phyloP scores from a whole-genome alignment of 2,113 vertebrate species.

The Nymphicus hollandicus region DNA sequence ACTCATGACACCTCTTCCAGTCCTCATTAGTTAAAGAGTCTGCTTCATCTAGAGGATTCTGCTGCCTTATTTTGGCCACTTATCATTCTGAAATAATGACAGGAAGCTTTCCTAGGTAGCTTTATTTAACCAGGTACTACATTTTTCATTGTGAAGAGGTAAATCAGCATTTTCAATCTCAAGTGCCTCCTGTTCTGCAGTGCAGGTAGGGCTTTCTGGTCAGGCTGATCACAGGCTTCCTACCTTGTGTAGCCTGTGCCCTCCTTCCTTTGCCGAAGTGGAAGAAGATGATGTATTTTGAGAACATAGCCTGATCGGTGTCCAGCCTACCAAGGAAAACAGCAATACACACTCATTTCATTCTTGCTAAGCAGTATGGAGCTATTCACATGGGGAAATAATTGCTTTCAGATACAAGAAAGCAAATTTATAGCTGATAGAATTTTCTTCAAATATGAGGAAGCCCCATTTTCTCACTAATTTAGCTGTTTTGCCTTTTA shows the following conservation, averaged over 20 bases:
- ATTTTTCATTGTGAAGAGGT: not conserved
- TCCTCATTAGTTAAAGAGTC: not conserved
- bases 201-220: not conserved
- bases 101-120: not conserved
- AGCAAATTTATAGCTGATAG: not conserved
- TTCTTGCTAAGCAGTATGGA: not conserved
- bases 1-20: not conserved
- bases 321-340: not conserved
- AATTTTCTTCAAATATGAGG: not conserved
- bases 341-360: not conserved
- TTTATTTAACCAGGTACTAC: not conserved
- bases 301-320: accelerated
- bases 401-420: not conserved
- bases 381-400: not conserved
- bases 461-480: not conserved
- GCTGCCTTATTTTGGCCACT: not conserved
- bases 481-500: not conserved
- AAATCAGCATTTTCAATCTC: not conserved
- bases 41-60: not conserved
- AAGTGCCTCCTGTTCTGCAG: not conserved
- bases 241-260: not conserved
- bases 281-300: not conserved
- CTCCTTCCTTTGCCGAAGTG: not conserved
- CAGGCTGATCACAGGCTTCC: not conserved
- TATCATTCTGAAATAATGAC: not conserved